These are phyloP conservation scores for Rhagium mordax DNA, from an alignment of 2,888 invertebrate genomes.

Conservation along the genomic window DNA sequence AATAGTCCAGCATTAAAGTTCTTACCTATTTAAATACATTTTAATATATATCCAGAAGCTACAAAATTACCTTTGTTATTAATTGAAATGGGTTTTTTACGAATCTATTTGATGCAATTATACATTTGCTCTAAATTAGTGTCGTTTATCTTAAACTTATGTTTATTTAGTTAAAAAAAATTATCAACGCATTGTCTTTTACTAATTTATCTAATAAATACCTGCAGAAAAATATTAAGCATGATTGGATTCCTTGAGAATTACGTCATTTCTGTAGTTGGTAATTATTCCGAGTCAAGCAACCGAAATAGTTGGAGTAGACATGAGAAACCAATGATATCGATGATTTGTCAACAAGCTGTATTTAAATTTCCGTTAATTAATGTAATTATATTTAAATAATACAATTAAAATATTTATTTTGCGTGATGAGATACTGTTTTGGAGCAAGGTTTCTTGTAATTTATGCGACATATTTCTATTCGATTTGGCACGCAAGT, in stretches of 20 bases:
- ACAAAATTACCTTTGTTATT: no score
- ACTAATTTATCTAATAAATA: no score
- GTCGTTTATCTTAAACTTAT: no score
- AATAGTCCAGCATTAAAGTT: no score
- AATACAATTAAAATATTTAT: slow-evolving; percentile 11
- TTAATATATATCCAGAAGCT: no score
- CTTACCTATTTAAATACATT: no score
- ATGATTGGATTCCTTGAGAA: not conserved
- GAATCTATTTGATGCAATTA: no score
- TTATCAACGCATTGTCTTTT: no score
- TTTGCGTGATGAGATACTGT: not conserved
- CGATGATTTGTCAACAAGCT: not conserved
- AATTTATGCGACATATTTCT: slow-evolving; percentile 7
- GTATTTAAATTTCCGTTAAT: not conserved
- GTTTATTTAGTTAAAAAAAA: no score
- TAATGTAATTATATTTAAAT: not conserved
- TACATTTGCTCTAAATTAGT: no score
- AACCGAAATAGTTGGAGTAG: not conserved
- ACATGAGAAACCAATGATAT: not conserved
- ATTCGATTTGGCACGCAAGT: not conserved
- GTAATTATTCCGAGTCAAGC: not conserved
- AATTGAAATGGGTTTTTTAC: no score
- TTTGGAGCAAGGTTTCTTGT: slow-evolving; percentile 12
- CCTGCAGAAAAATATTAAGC: no score
- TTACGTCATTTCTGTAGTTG: not conserved